Evolutionary conservation across 2,888 invertebrate species (phyloP).

Genomic region (Harpalus rubripes): DNA sequence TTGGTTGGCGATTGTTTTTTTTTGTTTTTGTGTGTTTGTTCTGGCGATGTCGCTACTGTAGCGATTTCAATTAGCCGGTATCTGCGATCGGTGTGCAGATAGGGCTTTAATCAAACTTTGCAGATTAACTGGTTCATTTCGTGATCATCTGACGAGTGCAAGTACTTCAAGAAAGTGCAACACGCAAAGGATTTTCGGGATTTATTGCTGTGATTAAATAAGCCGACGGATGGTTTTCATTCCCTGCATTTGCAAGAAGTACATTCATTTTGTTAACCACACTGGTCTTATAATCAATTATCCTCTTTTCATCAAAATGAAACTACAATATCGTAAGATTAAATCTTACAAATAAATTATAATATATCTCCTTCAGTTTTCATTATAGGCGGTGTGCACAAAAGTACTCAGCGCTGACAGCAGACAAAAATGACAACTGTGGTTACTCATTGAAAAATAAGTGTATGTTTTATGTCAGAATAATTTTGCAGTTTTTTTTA

Average conservation of each 20-base stretch:
- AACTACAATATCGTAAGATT: too few species aligned
- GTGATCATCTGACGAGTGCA: slow-evolving; percentile 45
- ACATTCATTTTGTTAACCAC: too few species aligned
- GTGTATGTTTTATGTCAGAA: too few species aligned
- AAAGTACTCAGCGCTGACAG: too few species aligned
- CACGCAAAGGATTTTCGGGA: slow-evolving; percentile 16
- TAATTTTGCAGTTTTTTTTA: too few species aligned
- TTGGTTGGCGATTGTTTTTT: slow-evolving; percentile 43
- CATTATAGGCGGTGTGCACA: too few species aligned
- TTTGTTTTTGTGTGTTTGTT: slow-evolving; percentile 58
- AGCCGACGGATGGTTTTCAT: slow-evolving; percentile 8
- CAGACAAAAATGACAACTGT: too few species aligned
- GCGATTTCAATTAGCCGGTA: slow-evolving; percentile 57
- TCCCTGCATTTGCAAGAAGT: not conserved
- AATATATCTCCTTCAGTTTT: too few species aligned
- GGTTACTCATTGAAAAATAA: too few species aligned
- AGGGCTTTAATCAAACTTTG: slow-evolving; percentile 55
- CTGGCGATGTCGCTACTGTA: slow-evolving; percentile 42
- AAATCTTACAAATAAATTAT: too few species aligned
- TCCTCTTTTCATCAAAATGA: too few species aligned
- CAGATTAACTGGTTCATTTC: slow-evolving; percentile 56
- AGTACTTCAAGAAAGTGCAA: slow-evolving; percentile 24
- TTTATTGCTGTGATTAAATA: not conserved
- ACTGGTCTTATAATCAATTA: too few species aligned
- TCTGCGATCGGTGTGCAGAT: slow-evolving; percentile 43